These are phyloP conservation scores for Drosophila anceps DNA, from an alignment of 2,888 invertebrate species.

Conservation along the genomic window DNA sequence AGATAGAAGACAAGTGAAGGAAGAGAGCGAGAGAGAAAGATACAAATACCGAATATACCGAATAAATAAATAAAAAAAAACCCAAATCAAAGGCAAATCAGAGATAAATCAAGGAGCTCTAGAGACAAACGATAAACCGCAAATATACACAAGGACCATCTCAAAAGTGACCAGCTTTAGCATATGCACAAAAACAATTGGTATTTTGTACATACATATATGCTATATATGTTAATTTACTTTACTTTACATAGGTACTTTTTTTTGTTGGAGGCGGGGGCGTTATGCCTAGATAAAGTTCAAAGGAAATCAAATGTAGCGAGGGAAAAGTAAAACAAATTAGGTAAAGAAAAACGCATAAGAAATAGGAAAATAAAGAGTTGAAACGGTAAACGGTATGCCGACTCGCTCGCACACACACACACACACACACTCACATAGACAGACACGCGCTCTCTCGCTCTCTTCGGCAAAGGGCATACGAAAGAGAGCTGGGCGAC, in stretches of 20 bases:
- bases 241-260: constrained; percentile 16
- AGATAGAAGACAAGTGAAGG: constrained; percentile 28
- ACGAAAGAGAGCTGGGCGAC: constrained; percentile 38
- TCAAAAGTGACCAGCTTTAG: constrained; percentile 93
- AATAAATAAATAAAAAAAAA: constrained; percentile 21
- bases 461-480: constrained; percentile 40
- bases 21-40: constrained; percentile 44
- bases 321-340: constrained; percentile 10
- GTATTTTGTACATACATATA: constrained; percentile 5
- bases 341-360: constrained; percentile 1
- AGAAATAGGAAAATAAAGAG: constrained; percentile 7
- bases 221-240: constrained; percentile 5
- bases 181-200: constrained; percentile 33
- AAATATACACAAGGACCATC: constrained; percentile 92
- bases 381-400: constrained; percentile 23
- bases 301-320: constrained; percentile 14
- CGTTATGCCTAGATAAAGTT: constrained; percentile 19
- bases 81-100: constrained; percentile 15
- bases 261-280: constrained; percentile 1
- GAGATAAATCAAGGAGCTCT: constrained; percentile 28
- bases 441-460: constrained; percentile 42
- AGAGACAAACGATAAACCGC: constrained; percentile 61
- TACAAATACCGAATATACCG: constrained; percentile 33
- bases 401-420: constrained; percentile 24
- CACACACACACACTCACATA: constrained; percentile 9